These are phyloP conservation scores for Helicoverpa armigera DNA, from an alignment of 1,140 invertebrate genomes.

Conservation along the genomic window DNA sequence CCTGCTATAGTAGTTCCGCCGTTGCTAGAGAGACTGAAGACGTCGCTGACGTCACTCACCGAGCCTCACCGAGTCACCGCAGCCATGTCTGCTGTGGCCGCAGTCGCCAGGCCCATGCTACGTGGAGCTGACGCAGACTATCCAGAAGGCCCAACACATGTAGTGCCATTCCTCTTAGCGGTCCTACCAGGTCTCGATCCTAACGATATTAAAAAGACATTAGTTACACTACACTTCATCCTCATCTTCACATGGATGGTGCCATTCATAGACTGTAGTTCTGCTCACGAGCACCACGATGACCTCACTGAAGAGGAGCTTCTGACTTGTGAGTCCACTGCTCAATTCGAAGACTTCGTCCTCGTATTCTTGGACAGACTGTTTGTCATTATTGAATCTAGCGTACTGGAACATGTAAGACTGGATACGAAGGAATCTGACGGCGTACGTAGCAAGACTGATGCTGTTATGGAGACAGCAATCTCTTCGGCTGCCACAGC, in stretches of 20 bases:
- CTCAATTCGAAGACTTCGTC: slow-evolving; percentile 94
- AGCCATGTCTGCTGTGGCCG: slow-evolving; percentile 92
- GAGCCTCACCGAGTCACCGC: slow-evolving; percentile 95
- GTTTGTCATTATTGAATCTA: slow-evolving; percentile 92
- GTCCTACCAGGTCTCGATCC: slow-evolving; percentile 96
- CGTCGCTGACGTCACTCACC: slow-evolving; percentile 93
- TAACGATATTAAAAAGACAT: slow-evolving; percentile 95
- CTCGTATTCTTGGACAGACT: slow-evolving; percentile 94
- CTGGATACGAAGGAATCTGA: slow-evolving; percentile 88
- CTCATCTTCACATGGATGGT: slow-evolving; percentile 92
- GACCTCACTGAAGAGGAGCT: slow-evolving; percentile 93
- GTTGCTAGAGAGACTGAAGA: slow-evolving; percentile 92
- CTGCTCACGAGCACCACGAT: slow-evolving; percentile 88
- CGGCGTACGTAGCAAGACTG: slow-evolving; percentile 89
- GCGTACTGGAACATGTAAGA: slow-evolving; percentile 89
- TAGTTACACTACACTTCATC: slow-evolving; percentile 93
- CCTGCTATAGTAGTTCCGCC: slow-evolving; percentile 94
- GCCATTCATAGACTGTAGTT: slow-evolving; percentile 94
- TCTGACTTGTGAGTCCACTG: slow-evolving; percentile 92
- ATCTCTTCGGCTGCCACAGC: slow-evolving; percentile 90
- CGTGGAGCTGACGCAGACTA: slow-evolving; percentile 89
- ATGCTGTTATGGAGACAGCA: slow-evolving; percentile 90
- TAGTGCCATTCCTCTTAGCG: slow-evolving; percentile 93
- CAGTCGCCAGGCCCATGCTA: slow-evolving; percentile 90
- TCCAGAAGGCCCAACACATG: slow-evolving; percentile 92